A percentile compares a stretch with the other conserved stretches of the same genome.
phyloP scores from a whole-genome alignment of 1,140 invertebrate genomes.

The Leptopilina boulardi region DNA sequence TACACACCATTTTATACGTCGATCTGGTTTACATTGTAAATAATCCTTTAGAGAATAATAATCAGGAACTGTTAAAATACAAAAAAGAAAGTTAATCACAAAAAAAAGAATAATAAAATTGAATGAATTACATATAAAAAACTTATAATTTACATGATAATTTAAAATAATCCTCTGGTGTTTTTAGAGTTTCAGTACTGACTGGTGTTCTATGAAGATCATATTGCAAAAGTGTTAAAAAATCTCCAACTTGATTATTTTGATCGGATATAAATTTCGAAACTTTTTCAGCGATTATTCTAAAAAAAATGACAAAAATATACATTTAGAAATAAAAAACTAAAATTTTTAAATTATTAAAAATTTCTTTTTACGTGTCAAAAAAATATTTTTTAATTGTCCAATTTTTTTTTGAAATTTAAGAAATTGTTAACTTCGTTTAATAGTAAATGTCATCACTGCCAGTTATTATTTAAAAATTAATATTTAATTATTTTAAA shows the following conservation, averaged over 20 bases:
- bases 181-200: background rate
- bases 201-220: background rate
- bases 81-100: conserved; percentile 10
- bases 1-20: conserved; percentile 62
- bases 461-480: too few species aligned
- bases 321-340: too few species aligned
- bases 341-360: too few species aligned
- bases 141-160: background rate
- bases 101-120: background rate
- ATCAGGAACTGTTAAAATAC: conserved; percentile 2
- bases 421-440: too few species aligned
- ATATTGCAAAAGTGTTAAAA: background rate
- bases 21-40: conserved; percentile 23
- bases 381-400: too few species aligned
- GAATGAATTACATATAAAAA: background rate
- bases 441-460: too few species aligned
- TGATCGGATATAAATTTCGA: conserved; percentile 1
- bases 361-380: too few species aligned
- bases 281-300: background rate
- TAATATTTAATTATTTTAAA: too few species aligned
- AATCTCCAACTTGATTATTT: background rate
- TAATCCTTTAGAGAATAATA: conserved; percentile 10
- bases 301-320: background rate
- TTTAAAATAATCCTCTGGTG: conserved; percentile 19
- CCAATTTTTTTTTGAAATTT: too few species aligned